These are phyloP conservation scores for Zygogramma bicolorata DNA, from an alignment of 2,888 invertebrate species.

Conservation along the genomic window DNA sequence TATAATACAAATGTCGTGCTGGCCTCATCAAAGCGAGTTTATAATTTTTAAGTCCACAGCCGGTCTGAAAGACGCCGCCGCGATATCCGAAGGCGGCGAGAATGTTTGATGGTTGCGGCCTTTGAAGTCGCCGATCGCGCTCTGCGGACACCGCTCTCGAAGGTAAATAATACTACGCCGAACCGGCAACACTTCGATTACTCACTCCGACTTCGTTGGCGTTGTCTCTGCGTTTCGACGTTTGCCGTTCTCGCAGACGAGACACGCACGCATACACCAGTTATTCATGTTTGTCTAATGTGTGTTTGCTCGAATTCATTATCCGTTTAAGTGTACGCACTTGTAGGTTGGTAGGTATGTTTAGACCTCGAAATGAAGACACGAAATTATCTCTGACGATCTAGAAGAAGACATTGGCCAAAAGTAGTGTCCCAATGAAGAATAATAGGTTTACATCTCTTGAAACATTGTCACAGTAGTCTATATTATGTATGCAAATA, in stretches of 20 bases:
- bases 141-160: constrained; percentile 30
- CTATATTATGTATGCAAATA: too few relatives aligned
- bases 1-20: constrained; percentile 48
- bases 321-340: not conserved
- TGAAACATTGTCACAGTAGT: too few relatives aligned
- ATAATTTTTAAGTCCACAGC: constrained; percentile 54
- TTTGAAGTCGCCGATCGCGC: constrained; percentile 46
- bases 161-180: constrained; percentile 25
- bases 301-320: constrained; percentile 10
- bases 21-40: constrained; percentile 55
- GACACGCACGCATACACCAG: not conserved
- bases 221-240: constrained; percentile 11
- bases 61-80: constrained; percentile 44
- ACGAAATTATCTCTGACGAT: too few relatives aligned
- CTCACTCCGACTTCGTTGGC: not conserved
- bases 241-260: not conserved
- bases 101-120: constrained; percentile 47
- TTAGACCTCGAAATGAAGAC: too few relatives aligned
- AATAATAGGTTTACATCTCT: too few relatives aligned
- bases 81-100: constrained; percentile 39
- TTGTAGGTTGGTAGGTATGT: not conserved
- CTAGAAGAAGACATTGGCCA: too few relatives aligned
- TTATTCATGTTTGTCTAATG: constrained; percentile 15
- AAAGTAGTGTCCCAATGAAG: too few relatives aligned
- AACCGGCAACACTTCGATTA: constrained; percentile 19